Percentiles rank a stretch among this genome's conserved stretches.
These are phyloP conservation scores for Achroia grisella DNA, from an alignment of 1,140 invertebrate genomes.

Conservation along the genomic window DNA sequence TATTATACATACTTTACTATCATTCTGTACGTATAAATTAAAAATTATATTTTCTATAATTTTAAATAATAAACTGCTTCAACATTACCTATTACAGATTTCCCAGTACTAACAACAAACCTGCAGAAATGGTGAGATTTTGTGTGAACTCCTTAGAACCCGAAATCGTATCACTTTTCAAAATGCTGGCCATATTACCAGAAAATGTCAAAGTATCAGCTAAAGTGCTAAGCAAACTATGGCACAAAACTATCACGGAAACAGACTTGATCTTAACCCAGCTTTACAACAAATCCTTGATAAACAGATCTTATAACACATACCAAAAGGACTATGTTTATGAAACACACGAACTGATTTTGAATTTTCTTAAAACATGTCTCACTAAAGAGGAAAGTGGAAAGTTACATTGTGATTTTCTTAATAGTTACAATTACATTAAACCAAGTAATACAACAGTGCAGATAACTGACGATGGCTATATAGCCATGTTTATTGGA, in stretches of 20 bases:
- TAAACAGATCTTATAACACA: constrained; percentile 43
- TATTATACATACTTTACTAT: too few species aligned
- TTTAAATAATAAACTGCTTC: not conserved
- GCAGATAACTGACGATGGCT: constrained; percentile 55
- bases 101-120: constrained; percentile 15
- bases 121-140: constrained; percentile 38
- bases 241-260: constrained; percentile 36
- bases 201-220: constrained; percentile 54
- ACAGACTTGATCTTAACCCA: constrained; percentile 52
- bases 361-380: constrained; percentile 45
- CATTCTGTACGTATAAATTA: too few species aligned
- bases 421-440: constrained; percentile 51
- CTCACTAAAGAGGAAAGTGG: constrained; percentile 36
- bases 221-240: constrained; percentile 47
- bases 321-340: constrained; percentile 53
- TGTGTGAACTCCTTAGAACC: constrained; percentile 52
- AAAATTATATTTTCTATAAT: too few species aligned
- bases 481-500: constrained; percentile 60
- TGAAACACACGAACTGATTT: constrained; percentile 58
- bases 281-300: constrained; percentile 47
- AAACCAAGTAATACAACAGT: constrained; percentile 24
- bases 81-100: too few species aligned
- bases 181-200: constrained; percentile 50
- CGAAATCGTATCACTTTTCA: constrained; percentile 43
- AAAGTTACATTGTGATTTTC: constrained; percentile 44